A percentile compares a stretch with the other conserved stretches of the same genome.
Conservation (phyloP, 2,113 vertebrate genomes). For the Collichthys lucidus region DNA sequence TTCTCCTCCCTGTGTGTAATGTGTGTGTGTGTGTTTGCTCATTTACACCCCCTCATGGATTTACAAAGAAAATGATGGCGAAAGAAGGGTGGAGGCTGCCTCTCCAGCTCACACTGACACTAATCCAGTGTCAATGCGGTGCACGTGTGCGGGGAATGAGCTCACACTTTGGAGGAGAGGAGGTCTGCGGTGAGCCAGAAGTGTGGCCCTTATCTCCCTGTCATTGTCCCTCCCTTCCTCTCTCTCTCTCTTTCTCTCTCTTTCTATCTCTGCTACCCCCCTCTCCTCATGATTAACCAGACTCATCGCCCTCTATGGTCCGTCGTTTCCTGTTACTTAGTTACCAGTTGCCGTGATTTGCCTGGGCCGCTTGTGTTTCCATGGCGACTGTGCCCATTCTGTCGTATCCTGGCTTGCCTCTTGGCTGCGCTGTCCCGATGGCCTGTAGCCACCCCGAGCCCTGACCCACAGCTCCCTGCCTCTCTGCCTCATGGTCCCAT, state of each 20-base stretch:
- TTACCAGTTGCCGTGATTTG: slow-evolving; percentile 86
- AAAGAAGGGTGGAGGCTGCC: slow-evolving; percentile 55
- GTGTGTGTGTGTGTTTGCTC: slow-evolving; percentile 13
- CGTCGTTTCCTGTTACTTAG: slow-evolving; percentile 88
- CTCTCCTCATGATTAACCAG: slow-evolving; percentile 78
- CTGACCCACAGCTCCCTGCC: slow-evolving; percentile 71
- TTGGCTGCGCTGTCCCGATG: slow-evolving; percentile 78
- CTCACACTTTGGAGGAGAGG: slow-evolving; percentile 43
- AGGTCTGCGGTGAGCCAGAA: slow-evolving; percentile 41
- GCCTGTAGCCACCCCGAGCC: slow-evolving; percentile 75
- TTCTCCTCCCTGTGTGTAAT: slow-evolving; percentile 31
- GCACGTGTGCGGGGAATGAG: slow-evolving; percentile 42
- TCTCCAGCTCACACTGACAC: slow-evolving; percentile 52
- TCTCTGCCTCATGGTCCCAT: slow-evolving; percentile 70
- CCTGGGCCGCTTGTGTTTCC: slow-evolving; percentile 86
- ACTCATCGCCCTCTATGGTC: slow-evolving; percentile 76
- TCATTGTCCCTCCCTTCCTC: slow-evolving; percentile 51
- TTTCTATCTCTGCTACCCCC: slow-evolving; percentile 32
- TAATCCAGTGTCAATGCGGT: slow-evolving; percentile 64
- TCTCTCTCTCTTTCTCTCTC: not conserved
- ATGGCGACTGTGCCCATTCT: slow-evolving; percentile 85
- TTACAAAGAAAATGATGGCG: slow-evolving; percentile 55
- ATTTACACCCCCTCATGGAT: slow-evolving; percentile 70
- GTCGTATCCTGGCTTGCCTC: slow-evolving; percentile 83
- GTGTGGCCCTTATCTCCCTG: slow-evolving; percentile 51